Conservation (phyloP, 2,888 invertebrate genomes). For the Liodrosophila aerea region DNA sequence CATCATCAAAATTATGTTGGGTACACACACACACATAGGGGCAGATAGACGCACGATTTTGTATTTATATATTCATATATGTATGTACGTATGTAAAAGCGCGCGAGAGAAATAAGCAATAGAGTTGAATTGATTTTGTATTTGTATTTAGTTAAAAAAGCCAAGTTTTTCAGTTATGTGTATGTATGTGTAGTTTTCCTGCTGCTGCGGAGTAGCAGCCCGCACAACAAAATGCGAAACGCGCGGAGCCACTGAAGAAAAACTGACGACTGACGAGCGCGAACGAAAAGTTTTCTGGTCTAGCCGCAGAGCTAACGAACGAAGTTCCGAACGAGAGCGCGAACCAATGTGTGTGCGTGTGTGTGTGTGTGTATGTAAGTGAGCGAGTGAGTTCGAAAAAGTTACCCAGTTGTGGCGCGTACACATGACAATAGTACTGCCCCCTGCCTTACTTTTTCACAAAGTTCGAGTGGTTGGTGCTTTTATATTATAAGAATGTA, state of each 20-base stretch:
- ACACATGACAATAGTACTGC: slow-evolving; percentile 21
- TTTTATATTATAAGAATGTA: no score
- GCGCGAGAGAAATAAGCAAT: slow-evolving; percentile 74
- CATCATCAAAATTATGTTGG: slow-evolving; percentile 57
- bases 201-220: slow-evolving; percentile 76
- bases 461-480: no score
- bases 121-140: slow-evolving; percentile 74
- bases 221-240: slow-evolving; percentile 75
- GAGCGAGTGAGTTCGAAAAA: slow-evolving; percentile 59
- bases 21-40: slow-evolving; percentile 50
- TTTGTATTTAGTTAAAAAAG: slow-evolving; percentile 48
- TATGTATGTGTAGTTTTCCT: slow-evolving; percentile 64
- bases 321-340: slow-evolving; percentile 49
- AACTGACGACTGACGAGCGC: slow-evolving; percentile 72
- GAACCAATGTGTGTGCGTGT: no score
- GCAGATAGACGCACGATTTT: slow-evolving; percentile 47
- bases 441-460: no score
- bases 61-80: no score
- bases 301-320: slow-evolving; percentile 57
- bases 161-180: slow-evolving; percentile 64
- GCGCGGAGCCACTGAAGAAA: slow-evolving; percentile 79
- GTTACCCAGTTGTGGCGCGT: slow-evolving; percentile 31
- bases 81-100: slow-evolving; percentile 61
- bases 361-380: no score
- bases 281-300: slow-evolving; percentile 61